Base-by-base conservation (phyloP, 2,888 invertebrate genomes). In the Acronicta aceris region DNA sequence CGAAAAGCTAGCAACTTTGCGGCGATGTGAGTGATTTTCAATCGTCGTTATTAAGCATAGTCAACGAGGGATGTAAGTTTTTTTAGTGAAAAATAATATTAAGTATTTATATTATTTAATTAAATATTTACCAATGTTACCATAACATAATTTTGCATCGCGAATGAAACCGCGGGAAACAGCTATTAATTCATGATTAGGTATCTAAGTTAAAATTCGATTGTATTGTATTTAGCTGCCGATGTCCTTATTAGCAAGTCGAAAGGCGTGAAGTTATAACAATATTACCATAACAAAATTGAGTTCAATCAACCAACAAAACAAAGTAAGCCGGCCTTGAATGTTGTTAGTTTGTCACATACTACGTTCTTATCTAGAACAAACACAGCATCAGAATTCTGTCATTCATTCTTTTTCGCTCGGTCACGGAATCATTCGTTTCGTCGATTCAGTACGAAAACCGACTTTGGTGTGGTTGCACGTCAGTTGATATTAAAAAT, bases 311-410 rank as follows among this genome's bases (percentile, higher is more conserved):
- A 45, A 49, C 71, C 15, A 21, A 6, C 41, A 33, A 57, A 41
- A 48, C 27, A 46, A 17, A 56, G 17, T 16, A 1, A 21, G 30
- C 8, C 2, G 56, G 53, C 69, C 69, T 70, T 73, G 50, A 54
- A 25, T 12, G 0, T 33, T 33, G 30, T 40, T 50, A 50, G 9
- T 10, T 58, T 59, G 74, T 63, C 58, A 54, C 40, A 42, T 70
- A 62, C 59, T 1, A 0, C 27, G 60, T 71, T 77, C 45, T 57
- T 56, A 67, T 74, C 61, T 67, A 56, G 43, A 60, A 2, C 60
- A 70, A 57, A 65, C 76, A 58, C 70, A 71, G 62, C 71, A 62
- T 75, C n/a, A n/a, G n/a, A n/a, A n/a, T n/a, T n/a, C 75, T 67
- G 55, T 71, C 74, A 60, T 74, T 76, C 65, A 43, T 42, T 71